These are phyloP conservation scores for Lobophora halterata DNA, from an alignment of 2,888 invertebrate species.

Conservation along the genomic window DNA sequence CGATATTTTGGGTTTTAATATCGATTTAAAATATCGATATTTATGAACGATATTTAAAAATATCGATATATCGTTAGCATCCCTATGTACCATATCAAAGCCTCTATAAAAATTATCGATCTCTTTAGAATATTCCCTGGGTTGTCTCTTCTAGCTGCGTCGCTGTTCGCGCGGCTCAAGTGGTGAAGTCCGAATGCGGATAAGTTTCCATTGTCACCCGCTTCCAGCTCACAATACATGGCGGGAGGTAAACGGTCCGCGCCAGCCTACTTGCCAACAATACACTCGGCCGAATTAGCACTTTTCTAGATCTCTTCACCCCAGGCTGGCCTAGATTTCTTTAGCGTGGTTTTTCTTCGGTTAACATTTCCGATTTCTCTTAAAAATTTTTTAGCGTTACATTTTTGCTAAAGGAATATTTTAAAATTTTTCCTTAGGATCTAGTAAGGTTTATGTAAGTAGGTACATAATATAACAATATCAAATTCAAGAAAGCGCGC, in stretches of 20 bases:
- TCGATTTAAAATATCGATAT: too few species aligned
- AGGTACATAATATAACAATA: too few species aligned
- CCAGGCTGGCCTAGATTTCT: neutral
- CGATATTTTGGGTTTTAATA: too few species aligned
- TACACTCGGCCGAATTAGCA: constrained; percentile 6
- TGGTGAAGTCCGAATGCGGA: constrained; percentile 20
- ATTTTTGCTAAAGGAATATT: too few species aligned
- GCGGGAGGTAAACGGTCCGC: constrained; percentile 34
- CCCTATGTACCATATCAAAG: too few species aligned
- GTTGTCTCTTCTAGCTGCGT: constrained; percentile 18
- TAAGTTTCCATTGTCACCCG: constrained; percentile 47
- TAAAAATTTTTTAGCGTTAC: too few species aligned
- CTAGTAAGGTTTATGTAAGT: too few species aligned
- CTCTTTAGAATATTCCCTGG: too few species aligned
- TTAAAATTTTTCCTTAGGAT: too few species aligned
- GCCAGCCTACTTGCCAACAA: constrained; percentile 8
- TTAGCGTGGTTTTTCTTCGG: neutral
- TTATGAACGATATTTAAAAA: too few species aligned
- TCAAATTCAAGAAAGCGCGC: constrained; percentile 1
- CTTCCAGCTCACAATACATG: constrained; percentile 33
- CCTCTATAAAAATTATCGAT: too few species aligned
- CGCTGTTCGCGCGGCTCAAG: constrained; percentile 4
- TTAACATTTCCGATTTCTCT: neutral
- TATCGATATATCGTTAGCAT: too few species aligned
- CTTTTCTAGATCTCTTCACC: constrained; percentile 2